Evolutionary conservation across 2,888 invertebrate species (phyloP), one percentile per base, ranked within the genome.

Genomic region (Ophion ellenae): DNA sequence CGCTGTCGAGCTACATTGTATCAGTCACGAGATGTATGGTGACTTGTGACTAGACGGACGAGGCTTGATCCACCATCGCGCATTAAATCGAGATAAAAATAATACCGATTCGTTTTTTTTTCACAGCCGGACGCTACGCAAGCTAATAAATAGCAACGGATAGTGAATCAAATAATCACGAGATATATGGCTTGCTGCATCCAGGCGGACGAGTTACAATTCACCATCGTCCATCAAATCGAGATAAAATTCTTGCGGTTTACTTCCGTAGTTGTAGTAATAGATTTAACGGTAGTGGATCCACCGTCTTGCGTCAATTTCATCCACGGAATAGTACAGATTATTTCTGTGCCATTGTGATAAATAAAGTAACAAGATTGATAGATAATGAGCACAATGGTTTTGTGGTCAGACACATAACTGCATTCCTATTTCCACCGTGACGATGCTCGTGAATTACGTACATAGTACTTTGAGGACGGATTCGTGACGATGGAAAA

Each of bases 211-310:
- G 69, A 81, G 47, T 76, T 53, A 14, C 63, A 76, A 81, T 36
- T 9, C 59, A 59, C 32, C 28, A 40, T 70, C 70, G 69, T 76
- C 32, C 64, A 82, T 82, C 76, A 82, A 82, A 82, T 82, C 61
- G 64, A 40, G 28, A 82, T 76, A 57, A 77, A 76, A 82, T 61
- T 74, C 76, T 63, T 40, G 53, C 71, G 32, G 64, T 70, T 76
- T 75, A 57, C 76, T 81, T 71, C 57, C 32, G 36, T 28, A 6
- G 53, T 32, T n/a, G 71, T 40, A 64, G 28, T 64, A 24, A 24
- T 24, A 20, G 24, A 61, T 61, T 61, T 9, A 24, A 61, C 61
- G 61, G 17, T 24, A 61, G 57, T 40, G 40, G 40, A 40, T 40
- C 9, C 40, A 40, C 40, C 40, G 40, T 40, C 53, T 53, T 53